Evolutionary conservation across 1,140 invertebrate genomes (phyloP), one percentile per base, ranked within the genome.

Genomic region (Drosophila willistoni): DNA sequence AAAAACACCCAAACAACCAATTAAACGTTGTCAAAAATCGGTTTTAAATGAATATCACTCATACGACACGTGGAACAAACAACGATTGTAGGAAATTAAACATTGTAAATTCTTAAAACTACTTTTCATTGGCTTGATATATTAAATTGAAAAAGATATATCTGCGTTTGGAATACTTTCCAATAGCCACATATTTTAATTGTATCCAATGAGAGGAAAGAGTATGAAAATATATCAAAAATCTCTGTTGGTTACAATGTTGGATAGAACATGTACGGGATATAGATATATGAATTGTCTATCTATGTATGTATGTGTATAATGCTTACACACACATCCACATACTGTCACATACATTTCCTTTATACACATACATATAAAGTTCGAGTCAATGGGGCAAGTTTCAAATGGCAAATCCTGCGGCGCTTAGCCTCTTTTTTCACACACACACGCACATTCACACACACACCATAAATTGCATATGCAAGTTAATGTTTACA

Each of bases 401-500:
- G 72, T 71, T 83, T 79, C 34, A 57, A 75, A 73, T 68, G 66
- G 79, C 67, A 77, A 60, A 77, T 64, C 69, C 64, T 66, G 73
- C 54, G 61, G 66, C 62, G 73, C 56, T 78, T 63, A 56, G 73
- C 60, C 63, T 56, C 61, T 41, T 55, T 54, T 78, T 51, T 51
- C 42, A 47, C 42, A 47, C 44, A 47, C 14, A 47, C 44, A 47
- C 12, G 19, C 0, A 44, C 17, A 47, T 7, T 3, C 44, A 22
- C 13, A 51, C 44, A 51, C 62, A 63, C 77, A 80, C 77, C 85
- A 85, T 81, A 85, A 85, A 74, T 85, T 78, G 73, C 81, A 85
- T 81, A 85, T 85, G 82, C 71, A 86, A 79, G 65, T 86, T 81
- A 85, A 86, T 85, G 82, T 81, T 86, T 85, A 85, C 82, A 81